A percentile compares a stretch with the other conserved stretches of the same genome.
These are phyloP conservation scores for Mormyrops attenuatus DNA, from an alignment of 2,797 vertebrate genomes.

Conservation along the genomic window DNA sequence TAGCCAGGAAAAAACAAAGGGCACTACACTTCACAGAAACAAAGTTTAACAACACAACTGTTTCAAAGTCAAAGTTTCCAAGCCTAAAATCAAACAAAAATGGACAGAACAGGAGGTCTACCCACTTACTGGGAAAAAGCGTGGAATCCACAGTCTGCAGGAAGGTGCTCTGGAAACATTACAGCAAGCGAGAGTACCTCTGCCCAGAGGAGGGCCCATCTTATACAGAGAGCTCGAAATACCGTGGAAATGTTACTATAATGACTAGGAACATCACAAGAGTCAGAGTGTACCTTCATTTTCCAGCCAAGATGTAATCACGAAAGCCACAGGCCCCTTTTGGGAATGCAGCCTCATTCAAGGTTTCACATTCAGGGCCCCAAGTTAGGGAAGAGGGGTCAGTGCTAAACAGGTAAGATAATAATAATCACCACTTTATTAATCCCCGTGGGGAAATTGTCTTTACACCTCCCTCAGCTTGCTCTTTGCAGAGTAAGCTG, in stretches of 20 bases:
- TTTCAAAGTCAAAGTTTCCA: background rate
- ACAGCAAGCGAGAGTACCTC: background rate
- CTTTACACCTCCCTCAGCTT: too few species aligned
- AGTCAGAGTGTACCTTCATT: background rate
- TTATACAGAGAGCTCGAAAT: background rate
- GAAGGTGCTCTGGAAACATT: constrained; percentile 2
- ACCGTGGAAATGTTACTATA: background rate
- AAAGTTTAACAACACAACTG: too few species aligned
- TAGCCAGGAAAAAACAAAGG: background rate
- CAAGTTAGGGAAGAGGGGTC: background rate
- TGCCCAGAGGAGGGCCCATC: background rate
- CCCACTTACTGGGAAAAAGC: constrained; percentile 24
- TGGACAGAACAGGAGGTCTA: constrained; percentile 2
- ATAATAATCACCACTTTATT: too few species aligned
- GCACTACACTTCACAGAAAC: background rate
- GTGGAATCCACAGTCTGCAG: background rate
- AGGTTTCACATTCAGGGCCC: background rate
- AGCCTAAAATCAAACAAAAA: background rate
- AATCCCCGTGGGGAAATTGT: too few species aligned
- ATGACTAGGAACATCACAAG: background rate
- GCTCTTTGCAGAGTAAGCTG: too few species aligned
- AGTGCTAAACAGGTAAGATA: background rate
- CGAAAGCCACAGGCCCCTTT: background rate
- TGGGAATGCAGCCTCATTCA: background rate
- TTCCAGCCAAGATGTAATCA: background rate